Conservation (phyloP, 64 coral and sea anemone species). For the Porites lutea region DNA sequence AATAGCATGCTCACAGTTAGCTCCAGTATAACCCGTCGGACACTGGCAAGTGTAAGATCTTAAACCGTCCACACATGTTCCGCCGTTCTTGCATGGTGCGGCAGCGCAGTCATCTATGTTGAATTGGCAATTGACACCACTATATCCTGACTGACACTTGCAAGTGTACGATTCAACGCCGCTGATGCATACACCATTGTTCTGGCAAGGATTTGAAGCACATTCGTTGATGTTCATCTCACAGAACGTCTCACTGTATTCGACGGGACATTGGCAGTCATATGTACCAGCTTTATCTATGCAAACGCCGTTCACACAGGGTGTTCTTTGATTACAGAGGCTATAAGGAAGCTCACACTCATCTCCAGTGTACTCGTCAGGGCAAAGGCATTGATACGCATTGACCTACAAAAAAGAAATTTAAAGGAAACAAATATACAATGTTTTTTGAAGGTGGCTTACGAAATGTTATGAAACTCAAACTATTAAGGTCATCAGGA, state of each 20-base stretch:
- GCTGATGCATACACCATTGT: not conserved
- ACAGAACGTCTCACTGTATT: not conserved
- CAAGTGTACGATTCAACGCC: not conserved
- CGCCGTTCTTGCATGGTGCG: not conserved
- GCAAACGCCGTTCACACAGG: slow-evolving; percentile 20
- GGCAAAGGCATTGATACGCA: slow-evolving; percentile 14
- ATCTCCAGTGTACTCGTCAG: slow-evolving; percentile 1
- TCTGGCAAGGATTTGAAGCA: not conserved
- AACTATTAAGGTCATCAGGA: too few relatives aligned
- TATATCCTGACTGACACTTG: not conserved
- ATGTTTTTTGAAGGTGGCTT: too few relatives aligned
- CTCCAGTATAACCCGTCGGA: not conserved
- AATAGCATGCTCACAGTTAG: not conserved
- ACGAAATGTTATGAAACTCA: too few relatives aligned
- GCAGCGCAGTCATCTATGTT: not conserved
- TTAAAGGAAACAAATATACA: too few relatives aligned
- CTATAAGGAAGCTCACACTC: slow-evolving; percentile 13
- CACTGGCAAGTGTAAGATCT: not conserved
- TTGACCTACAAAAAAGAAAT: slow-evolving; percentile 9
- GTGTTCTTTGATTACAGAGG: not conserved
- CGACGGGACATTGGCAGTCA: not conserved
- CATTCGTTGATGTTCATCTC: not conserved
- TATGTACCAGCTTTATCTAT: not conserved
- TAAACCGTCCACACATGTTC: not conserved
- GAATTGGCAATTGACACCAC: not conserved